Evolutionary conservation across 2,113 vertebrate species (phyloP), one percentile per base, ranked within the genome.

Genomic region (Actenoides lindsayi): DNA sequence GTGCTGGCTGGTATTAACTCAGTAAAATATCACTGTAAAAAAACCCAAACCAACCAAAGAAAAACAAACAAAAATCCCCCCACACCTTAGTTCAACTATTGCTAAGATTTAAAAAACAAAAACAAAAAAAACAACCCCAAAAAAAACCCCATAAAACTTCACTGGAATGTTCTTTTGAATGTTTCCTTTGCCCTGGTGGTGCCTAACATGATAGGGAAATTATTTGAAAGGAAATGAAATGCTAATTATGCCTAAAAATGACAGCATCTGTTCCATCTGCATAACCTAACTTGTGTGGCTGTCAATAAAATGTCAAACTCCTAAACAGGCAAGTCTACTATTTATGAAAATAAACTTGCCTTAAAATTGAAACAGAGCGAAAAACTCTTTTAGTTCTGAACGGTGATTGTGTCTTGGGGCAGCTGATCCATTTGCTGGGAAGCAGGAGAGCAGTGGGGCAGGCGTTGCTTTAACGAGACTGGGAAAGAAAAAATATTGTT

Each of bases 151-250:
- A 46, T 35, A 53, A 78, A 89, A 48, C 10, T 46, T 37, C 53
- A 63, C 23, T 44, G 13, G 54, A 87, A 23, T 44, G 13, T 77
- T 91, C 65, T 80, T 73, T 63, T 62, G 63, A 94, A 39, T 1
- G 1, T 70, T 90, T 17, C 53, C 27, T 31, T 81, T 90, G 86
- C 90, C 87, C 80, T 89, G 73, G 67, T 89, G 73, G 65, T 90
- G 64, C 73, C 93, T 64, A 84, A 76, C 13, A 20, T 73, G 77
- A 87, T 51, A 74, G 83, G 57, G 70, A 96, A 95, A 94, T 75
- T 60, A 56, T 91, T 9, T 69, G 86, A 91, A 94, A 89, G 90
- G 91, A 96, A 96, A 96, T 94, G 57, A 96, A 96, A 94, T 96
- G 89, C 14, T 94, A 93, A 95, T 96, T 94, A 53, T 35, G 59